phyloP scores from a whole-genome alignment of 2,888 invertebrate genomes.

The Unio delphinus region DNA sequence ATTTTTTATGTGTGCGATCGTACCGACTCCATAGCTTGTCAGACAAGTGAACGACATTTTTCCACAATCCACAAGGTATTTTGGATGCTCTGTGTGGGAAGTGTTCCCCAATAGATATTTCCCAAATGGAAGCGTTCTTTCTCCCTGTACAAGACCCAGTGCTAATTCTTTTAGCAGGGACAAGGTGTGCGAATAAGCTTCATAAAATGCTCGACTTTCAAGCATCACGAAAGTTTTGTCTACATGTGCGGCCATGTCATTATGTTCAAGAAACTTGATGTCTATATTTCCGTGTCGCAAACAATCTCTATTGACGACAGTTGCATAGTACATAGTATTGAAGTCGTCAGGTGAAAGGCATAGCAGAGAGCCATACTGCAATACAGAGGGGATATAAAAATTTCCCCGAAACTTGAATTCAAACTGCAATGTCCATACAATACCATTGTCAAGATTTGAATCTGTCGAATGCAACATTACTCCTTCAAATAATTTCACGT shows the following conservation, averaged over 20 bases:
- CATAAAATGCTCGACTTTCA: constrained; percentile 84
- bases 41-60: not conserved
- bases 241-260: not conserved
- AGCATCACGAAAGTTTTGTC: constrained; percentile 75
- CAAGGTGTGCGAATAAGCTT: constrained; percentile 83
- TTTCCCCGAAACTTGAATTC: not conserved
- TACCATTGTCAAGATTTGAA: constrained; percentile 7
- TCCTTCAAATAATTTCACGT: constrained; percentile 11
- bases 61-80: not conserved
- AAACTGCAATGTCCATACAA: constrained; percentile 13
- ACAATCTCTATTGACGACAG: constrained; percentile 76
- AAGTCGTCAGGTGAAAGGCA: constrained; percentile 81
- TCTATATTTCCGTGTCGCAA: constrained; percentile 18
- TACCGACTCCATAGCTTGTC: too few species aligned
- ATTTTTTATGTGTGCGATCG: too few species aligned
- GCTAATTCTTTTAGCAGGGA: constrained; percentile 78
- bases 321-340: constrained; percentile 79
- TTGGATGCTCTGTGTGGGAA: not conserved
- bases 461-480: constrained; percentile 1
- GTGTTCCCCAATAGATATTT: constrained; percentile 49
- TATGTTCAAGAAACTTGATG: constrained; percentile 6
- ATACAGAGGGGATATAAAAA: too few species aligned
- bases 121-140: constrained; percentile 77
- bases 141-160: constrained; percentile 33
- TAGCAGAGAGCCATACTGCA: constrained; percentile 81